Evolutionary conservation across 2,888 invertebrate genomes (phyloP), one percentile per base, ranked within the genome.

Genomic region (Pachycephus smyrnensis): DNA sequence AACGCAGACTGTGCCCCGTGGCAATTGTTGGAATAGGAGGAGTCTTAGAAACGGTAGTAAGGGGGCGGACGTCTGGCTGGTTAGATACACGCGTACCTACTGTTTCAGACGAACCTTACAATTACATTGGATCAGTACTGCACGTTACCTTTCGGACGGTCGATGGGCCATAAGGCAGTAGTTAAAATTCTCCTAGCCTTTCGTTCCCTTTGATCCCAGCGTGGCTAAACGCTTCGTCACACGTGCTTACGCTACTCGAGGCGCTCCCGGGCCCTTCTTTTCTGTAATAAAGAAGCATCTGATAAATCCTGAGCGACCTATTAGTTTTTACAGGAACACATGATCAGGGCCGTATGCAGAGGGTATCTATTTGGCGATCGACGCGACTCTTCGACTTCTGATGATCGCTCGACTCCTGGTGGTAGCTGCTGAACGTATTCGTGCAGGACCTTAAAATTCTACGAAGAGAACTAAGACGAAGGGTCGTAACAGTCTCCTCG

Each of bases 211-310:
- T 36, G 74, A 33, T 74, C 74, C 33, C 33, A 12, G 74, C 74
- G 74, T 74, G 74, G 36, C 33, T 36, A 74, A 74, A n/a, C 74
- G 74, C 74, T 74, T 74, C 74, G 74, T 74, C 37, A 74, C 74
- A 35, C 74, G 74, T 74, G 74, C 74, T 74, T 36, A 74, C 15
- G 37, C 32, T 31, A 31, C 71, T 30, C 71, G 32, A 31, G 31
- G 12, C 69, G 15, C 69, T 32, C 15, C 69, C 32, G 12, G 69
- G 31, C 15, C 30, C 23, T 71, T 71, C 71, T 31, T 71, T 31
- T 71, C 71, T 11, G 71, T 31, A 71, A 32, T 32, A 71, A 71
- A 71, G 71, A 71, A 33, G 12, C 31, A 31, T 15, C 12, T 15
- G 33, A 71, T 31, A 71, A 71, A 23, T 33, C 12, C 71, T 23